Evolutionary conservation across 2,797 vertebrate species (phyloP).

Genomic region (Hydrocynus forskahlii): DNA sequence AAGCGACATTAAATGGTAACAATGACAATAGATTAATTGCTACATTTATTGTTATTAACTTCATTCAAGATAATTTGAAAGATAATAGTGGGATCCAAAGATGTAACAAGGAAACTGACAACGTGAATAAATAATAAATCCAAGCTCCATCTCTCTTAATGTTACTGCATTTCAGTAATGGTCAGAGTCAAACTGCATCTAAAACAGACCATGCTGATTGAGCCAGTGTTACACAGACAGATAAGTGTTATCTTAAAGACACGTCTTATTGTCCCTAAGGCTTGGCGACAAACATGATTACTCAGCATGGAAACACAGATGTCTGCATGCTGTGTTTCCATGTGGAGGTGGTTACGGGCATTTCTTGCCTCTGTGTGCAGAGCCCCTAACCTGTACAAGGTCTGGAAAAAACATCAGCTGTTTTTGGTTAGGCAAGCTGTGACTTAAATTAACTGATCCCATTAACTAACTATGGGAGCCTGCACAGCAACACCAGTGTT

Average conservation of each 20-base stretch:
- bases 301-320: neutral
- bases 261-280: neutral
- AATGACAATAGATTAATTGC: too few relatives aligned
- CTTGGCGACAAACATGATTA: neutral
- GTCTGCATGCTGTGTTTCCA: neutral
- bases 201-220: constrained; percentile 15
- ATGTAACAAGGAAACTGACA: neutral
- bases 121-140: neutral
- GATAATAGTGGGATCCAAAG: neutral
- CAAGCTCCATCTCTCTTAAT: neutral
- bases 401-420: constrained; percentile 79
- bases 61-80: too few relatives aligned
- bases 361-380: constrained; percentile 48
- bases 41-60: neutral
- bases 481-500: constrained; percentile 65
- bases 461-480: constrained; percentile 59
- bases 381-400: constrained; percentile 52
- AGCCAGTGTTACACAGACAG: constrained; percentile 22
- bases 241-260: neutral
- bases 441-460: constrained; percentile 73
- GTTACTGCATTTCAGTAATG: neutral
- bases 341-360: neutral
- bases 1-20: too few relatives aligned
- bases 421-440: constrained; percentile 72
- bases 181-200: neutral